phyloP scores from a whole-genome alignment of 1,140 invertebrate genomes.

The Trichonephila clavata region DNA sequence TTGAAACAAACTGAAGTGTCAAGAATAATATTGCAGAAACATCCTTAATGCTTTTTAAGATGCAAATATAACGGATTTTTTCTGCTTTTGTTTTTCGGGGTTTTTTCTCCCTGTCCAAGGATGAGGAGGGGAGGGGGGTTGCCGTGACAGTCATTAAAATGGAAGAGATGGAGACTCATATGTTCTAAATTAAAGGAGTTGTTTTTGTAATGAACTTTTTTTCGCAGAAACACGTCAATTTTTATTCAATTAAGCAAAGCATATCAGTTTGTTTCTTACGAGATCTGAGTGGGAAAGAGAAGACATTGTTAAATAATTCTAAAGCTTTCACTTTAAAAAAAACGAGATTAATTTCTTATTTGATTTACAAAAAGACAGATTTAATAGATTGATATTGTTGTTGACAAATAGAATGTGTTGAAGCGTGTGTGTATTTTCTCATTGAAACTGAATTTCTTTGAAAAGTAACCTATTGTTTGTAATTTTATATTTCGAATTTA shows the following conservation, averaged over 20 bases:
- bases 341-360: neutral
- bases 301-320: conserved; percentile 2
- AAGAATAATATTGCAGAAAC: conserved; percentile 38
- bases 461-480: too few relatives aligned
- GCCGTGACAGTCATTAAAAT: conserved; percentile 28
- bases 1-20: conserved; percentile 62
- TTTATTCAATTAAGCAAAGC: conserved; percentile 35
- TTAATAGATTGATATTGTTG: neutral
- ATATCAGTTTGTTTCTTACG: conserved; percentile 9
- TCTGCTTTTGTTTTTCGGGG: conserved; percentile 19
- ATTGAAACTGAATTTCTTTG: too few relatives aligned
- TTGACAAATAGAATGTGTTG: neutral
- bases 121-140: neutral
- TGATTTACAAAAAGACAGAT: neutral
- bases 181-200: conserved; percentile 61
- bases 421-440: too few relatives aligned
- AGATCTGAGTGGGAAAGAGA: neutral
- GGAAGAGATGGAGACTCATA: neutral
- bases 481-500: too few relatives aligned
- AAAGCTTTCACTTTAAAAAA: neutral
- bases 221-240: conserved; percentile 6
- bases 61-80: conserved; percentile 59
- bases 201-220: conserved; percentile 23
- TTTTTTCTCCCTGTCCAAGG: neutral
- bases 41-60: conserved; percentile 65